Evolutionary conservation across 92 coral and sea anemone genomes (phyloP).

Genomic region (Diadumene lineata): DNA sequence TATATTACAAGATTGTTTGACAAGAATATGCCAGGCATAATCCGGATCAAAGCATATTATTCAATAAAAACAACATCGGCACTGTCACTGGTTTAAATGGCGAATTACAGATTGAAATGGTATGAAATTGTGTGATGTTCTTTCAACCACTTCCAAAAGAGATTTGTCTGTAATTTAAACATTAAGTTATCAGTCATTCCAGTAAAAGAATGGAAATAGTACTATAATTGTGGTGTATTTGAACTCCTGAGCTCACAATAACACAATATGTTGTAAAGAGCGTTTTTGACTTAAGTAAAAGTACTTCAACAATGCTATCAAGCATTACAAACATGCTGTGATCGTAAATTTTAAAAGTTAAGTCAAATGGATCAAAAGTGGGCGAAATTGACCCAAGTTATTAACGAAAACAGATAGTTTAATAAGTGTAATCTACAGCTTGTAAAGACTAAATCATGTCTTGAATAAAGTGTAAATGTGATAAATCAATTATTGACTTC

Average conservation of each 20-base stretch:
- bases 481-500: background rate
- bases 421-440: slow-evolving; percentile 10
- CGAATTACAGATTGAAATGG: too few species aligned
- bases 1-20: too few species aligned
- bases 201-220: background rate
- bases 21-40: too few species aligned
- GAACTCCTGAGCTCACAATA: background rate
- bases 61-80: too few species aligned
- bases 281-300: background rate
- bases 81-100: too few species aligned
- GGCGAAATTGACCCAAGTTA: slow-evolving; percentile 21
- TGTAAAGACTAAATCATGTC: slow-evolving; percentile 32
- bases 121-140: too few species aligned
- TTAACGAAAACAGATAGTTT: slow-evolving; percentile 3
- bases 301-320: background rate
- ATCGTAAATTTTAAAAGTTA: background rate
- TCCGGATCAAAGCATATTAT: too few species aligned
- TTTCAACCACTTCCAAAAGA: too few species aligned
- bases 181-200: background rate
- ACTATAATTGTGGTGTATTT: background rate
- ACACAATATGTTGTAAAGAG: background rate
- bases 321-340: slow-evolving; percentile 1
- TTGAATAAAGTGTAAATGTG: slow-evolving; percentile 27
- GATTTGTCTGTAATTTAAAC: too few species aligned
- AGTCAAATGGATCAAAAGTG: background rate